Conservation (phyloP, 2,113 vertebrate species). For the Gracilinanus agilis region DNA sequence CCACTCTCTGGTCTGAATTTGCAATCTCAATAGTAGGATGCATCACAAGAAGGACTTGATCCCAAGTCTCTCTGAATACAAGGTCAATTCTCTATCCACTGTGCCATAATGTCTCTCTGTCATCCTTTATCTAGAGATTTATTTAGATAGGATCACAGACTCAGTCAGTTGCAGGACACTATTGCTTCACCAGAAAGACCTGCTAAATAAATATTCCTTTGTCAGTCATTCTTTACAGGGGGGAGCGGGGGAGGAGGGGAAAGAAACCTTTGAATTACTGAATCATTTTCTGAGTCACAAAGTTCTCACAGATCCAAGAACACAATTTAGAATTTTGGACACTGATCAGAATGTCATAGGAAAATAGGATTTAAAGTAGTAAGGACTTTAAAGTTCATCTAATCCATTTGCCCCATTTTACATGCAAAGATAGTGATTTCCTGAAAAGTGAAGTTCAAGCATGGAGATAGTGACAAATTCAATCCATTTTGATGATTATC, state of each 20-base stretch:
- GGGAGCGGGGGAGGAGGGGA: too few relatives aligned
- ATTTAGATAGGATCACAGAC: neutral
- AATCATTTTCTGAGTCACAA: neutral
- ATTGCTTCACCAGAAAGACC: neutral
- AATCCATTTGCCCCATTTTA: neutral
- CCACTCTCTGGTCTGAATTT: neutral
- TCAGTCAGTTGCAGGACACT: neutral
- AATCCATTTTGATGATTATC: neutral
- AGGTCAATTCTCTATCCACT: neutral
- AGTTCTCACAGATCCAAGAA: neutral
- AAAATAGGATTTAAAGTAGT: neutral
- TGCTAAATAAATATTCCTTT: neutral
- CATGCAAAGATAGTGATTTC: accelerated
- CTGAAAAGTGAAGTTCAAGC: neutral
- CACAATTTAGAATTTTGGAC: neutral
- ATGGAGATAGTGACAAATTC: neutral
- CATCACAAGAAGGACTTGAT: neutral
- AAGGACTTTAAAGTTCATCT: neutral
- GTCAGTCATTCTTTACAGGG: neutral
- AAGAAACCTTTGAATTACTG: neutral
- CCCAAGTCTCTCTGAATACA: neutral
- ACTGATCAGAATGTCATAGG: accelerated
- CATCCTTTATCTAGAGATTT: neutral
- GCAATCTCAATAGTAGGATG: neutral
- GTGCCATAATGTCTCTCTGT: neutral